Evolutionary conservation across 2,797 vertebrate genomes (phyloP), one percentile per base, ranked within the genome.

Genomic region (Phataginus tricuspis): DNA sequence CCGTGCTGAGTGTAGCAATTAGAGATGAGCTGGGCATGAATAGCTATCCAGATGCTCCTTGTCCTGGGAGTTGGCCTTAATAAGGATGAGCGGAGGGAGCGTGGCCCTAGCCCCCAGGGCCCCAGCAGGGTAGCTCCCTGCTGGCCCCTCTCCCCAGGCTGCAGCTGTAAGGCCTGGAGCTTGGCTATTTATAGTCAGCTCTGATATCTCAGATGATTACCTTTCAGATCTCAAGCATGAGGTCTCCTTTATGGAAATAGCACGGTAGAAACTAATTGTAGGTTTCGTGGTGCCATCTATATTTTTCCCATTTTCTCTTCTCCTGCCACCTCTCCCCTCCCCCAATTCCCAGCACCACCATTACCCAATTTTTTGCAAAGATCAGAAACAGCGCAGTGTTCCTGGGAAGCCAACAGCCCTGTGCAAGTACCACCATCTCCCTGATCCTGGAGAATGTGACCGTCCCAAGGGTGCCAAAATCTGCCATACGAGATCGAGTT

Each of bases 231-330:
- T 78, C 51, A 86, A 96, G 94, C 84, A 74, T 89, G 80, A 97
- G 66, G 92, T 91, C 86, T 90, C 4, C 96, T 94, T 96, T 96
- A 96, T 98, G 83, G 95, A 97, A 97, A 97, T 93, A 95, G 79
- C 96, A 83, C 0, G 2, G 87, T 55, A 13, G 77, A 90, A 86
- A 71, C 91, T 98, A 98, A 98, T 96, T 90, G 96, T 87, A 29
- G 71, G 80, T 86, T 97, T 97, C 25, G 1, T n/a, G 16, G 45
- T 71, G n/a, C 13, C 11, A 23, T 59, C 49, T 86, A 0, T 78
- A 94, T 75, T 84, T 69, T 3, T 29, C 25, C 18, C 45, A 1
- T 86, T 95, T 96, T 64, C 64, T 95, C 84, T 79, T 96, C 37
- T 88, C 53, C 53, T 78, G 66, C 61, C 63, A 83, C 49, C 18